Conservation (phyloP, 2,797 vertebrate genomes). For the Pteropus rufus region DNA sequence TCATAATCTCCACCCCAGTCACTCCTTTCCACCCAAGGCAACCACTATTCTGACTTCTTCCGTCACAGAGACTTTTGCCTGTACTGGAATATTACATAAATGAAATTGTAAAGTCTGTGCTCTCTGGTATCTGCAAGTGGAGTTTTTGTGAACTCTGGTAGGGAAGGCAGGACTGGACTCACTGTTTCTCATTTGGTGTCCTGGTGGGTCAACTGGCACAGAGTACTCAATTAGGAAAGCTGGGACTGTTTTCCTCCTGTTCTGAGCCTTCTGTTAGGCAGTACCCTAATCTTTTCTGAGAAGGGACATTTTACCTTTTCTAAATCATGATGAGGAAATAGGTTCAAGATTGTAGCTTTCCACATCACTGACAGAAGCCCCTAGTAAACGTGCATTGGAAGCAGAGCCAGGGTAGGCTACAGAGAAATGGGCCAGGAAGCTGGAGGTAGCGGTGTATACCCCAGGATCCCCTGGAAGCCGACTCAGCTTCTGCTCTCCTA, state of each 20-base stretch:
- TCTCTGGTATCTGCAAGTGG: not conserved
- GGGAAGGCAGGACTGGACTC: not conserved
- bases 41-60: not conserved
- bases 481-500: not conserved
- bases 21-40: not conserved
- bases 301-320: not conserved
- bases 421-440: not conserved
- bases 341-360: not conserved
- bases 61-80: not conserved
- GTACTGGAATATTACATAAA: not conserved
- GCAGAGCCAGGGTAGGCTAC: not conserved
- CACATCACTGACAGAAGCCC: not conserved
- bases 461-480: not conserved
- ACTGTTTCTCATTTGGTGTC: not conserved
- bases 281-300: not conserved
- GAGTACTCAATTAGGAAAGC: not conserved
- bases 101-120: not conserved
- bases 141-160: not conserved
- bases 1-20: not conserved
- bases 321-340: not conserved
- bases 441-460: not conserved
- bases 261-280: not conserved
- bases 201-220: not conserved
- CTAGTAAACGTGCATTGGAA: not conserved
- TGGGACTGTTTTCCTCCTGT: not conserved